Percentiles rank a stretch among this genome's conserved stretches.
These are phyloP conservation scores for Trisateles emortualis DNA, from an alignment of 2,888 invertebrate species.

Conservation along the genomic window DNA sequence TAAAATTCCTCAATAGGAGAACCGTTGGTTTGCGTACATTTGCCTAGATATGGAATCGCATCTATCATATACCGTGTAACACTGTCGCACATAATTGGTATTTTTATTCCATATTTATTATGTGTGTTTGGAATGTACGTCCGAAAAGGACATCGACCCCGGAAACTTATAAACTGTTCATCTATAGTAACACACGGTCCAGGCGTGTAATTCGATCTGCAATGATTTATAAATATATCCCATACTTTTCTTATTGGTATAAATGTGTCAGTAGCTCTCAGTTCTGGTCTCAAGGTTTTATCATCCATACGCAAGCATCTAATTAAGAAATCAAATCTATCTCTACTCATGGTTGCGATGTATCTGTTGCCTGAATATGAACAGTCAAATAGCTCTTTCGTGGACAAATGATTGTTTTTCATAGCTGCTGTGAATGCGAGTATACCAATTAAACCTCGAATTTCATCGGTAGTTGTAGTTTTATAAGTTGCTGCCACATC, in stretches of 20 bases:
- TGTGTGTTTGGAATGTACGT: slow-evolving; percentile 30
- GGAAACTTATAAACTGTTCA: slow-evolving; percentile 15
- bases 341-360: too few relatives aligned
- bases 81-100: too few relatives aligned
- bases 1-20: slow-evolving; percentile 29
- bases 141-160: slow-evolving; percentile 16
- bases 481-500: not conserved
- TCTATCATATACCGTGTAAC: slow-evolving; percentile 14
- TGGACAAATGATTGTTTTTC: too few relatives aligned
- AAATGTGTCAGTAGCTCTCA: too few relatives aligned
- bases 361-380: too few relatives aligned
- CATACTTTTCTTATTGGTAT: too few relatives aligned
- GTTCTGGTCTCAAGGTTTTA: too few relatives aligned
- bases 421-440: slow-evolving; percentile 14
- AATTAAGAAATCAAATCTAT: too few relatives aligned
- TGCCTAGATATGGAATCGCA: slow-evolving; percentile 15
- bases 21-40: slow-evolving; percentile 10
- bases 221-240: slow-evolving; percentile 16
- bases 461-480: not conserved
- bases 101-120: slow-evolving; percentile 48
- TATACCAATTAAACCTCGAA: slow-evolving; percentile 7
- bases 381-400: too few relatives aligned
- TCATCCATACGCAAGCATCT: too few relatives aligned
- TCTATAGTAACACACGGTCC: slow-evolving; percentile 12
- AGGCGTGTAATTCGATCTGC: slow-evolving; percentile 10